phyloP scores from a whole-genome alignment of 2,888 invertebrate genomes.

The Atrina japonica region DNA sequence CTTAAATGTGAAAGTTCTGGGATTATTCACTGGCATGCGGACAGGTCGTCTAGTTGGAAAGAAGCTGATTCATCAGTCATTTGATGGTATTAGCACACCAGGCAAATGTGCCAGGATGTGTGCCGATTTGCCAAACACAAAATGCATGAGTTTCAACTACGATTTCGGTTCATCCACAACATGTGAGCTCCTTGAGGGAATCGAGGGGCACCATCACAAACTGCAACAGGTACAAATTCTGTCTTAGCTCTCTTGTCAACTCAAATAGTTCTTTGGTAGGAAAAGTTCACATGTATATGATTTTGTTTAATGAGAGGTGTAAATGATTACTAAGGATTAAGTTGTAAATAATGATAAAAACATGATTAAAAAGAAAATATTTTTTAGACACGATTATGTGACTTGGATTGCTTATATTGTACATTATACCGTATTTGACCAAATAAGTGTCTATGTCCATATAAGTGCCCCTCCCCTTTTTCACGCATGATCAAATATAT shows the following conservation, averaged over 20 bases:
- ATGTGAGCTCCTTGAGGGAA: constrained; percentile 64
- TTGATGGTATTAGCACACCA: constrained; percentile 26
- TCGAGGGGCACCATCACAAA: constrained; percentile 54
- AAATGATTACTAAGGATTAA: background rate
- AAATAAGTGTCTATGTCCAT: no score
- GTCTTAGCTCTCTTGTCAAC: no score
- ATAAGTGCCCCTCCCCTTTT: no score
- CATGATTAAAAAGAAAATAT: no score
- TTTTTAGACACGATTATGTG: no score
- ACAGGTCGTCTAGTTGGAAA: constrained; percentile 52
- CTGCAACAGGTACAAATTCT: constrained; percentile 34
- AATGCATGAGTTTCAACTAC: constrained; percentile 68
- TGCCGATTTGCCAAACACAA: constrained; percentile 40
- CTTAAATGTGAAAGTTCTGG: constrained; percentile 36
- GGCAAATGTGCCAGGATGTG: constrained; percentile 60
- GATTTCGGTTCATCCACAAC: constrained; percentile 52
- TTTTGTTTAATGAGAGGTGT: background rate
- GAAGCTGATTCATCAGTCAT: constrained; percentile 7
- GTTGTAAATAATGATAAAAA: no score
- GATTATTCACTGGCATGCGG: constrained; percentile 48
- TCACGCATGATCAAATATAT: no score
- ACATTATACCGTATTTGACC: no score
- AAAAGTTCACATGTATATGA: no score
- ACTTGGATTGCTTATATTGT: no score
- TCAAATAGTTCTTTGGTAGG: no score